Evolutionary conservation across 2,113 vertebrate species (phyloP).

Genomic region (Sturnira hondurensis): DNA sequence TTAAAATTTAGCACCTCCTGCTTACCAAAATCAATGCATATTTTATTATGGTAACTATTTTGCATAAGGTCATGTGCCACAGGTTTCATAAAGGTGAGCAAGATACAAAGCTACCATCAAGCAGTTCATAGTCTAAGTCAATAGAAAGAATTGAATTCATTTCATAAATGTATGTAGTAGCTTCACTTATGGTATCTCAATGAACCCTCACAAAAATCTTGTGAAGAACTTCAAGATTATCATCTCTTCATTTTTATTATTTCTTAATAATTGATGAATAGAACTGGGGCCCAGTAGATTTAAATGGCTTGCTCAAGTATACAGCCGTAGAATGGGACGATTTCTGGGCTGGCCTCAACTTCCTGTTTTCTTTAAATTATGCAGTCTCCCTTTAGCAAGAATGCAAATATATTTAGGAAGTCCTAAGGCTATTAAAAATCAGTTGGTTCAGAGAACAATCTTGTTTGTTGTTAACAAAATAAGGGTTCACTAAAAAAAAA

Average conservation of each 20-base stretch:
- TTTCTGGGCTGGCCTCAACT: neutral
- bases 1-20: neutral
- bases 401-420: neutral
- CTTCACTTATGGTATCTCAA: neutral
- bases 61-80: neutral
- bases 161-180: neutral
- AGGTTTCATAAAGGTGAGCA: neutral
- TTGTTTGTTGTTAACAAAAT: neutral
- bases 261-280: neutral
- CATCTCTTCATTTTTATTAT: neutral
- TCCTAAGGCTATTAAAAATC: neutral
- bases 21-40: neutral
- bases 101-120: neutral
- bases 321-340: neutral
- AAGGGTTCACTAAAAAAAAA: neutral
- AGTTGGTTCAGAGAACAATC: neutral
- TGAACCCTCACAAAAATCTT: neutral
- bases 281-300: neutral
- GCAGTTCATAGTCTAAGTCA: neutral
- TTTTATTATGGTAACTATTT: neutral
- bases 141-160: neutral
- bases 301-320: neutral
- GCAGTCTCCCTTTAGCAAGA: neutral
- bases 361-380: neutral
- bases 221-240: neutral